Percentiles rank a stretch among this genome's conserved stretches.
phyloP scores from a whole-genome alignment of 2,888 invertebrate genomes.

The Hydrotaea diabolus region DNA sequence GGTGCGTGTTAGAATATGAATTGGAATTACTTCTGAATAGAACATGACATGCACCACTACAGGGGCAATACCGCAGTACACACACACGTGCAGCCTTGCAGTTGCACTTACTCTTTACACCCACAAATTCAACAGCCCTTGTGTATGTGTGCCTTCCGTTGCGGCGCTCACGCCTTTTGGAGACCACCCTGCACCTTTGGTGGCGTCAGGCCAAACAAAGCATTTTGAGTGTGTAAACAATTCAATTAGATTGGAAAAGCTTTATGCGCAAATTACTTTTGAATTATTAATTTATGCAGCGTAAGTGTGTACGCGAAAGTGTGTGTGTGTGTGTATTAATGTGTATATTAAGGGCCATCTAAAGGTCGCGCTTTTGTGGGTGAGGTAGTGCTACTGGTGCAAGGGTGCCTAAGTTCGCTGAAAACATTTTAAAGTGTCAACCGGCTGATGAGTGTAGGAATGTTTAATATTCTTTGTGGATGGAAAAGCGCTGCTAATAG shows the following conservation, averaged over 20 bases:
- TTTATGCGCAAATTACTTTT: slow-evolving; percentile 60
- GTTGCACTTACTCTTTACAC: background rate
- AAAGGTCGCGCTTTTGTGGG: background rate
- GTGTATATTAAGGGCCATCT: slow-evolving; percentile 4
- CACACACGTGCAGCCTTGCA: background rate
- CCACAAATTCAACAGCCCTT: slow-evolving; percentile 26
- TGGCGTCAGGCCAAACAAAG: slow-evolving; percentile 33
- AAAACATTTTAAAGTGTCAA: slow-evolving; percentile 24
- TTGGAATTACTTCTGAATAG: slow-evolving; percentile 48
- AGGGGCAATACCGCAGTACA: slow-evolving; percentile 10
- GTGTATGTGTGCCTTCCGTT: slow-evolving; percentile 5
- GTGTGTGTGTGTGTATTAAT: background rate
- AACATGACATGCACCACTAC: slow-evolving; percentile 29
- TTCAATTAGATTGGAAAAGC: slow-evolving; percentile 59
- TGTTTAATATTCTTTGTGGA: no score
- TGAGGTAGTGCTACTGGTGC: background rate
- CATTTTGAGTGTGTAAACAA: slow-evolving; percentile 59
- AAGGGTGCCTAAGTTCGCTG: background rate
- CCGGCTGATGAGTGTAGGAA: background rate
- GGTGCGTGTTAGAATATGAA: slow-evolving; percentile 50
- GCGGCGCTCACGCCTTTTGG: background rate
- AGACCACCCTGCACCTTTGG: background rate
- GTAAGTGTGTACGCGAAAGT: background rate
- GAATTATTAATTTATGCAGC: slow-evolving; percentile 57
- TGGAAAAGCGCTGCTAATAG: background rate